Base-by-base conservation (phyloP, 2,888 invertebrate genomes). In the Poecilobothrus nobilitatus region DNA sequence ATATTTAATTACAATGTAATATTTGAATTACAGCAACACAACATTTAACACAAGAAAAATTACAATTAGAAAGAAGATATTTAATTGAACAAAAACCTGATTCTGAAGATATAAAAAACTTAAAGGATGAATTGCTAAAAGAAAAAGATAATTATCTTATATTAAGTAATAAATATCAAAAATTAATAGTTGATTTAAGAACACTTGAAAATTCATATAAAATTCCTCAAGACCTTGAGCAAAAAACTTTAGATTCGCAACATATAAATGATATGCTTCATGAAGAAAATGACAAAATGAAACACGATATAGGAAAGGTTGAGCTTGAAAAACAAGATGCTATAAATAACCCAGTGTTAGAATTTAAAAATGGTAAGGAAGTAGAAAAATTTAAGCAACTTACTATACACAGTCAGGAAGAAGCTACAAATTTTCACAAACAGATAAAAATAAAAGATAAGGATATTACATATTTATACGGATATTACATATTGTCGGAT, bases 391-490 rank as follows among this genome's bases (percentile, higher is more conserved):
- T 79, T 63, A 73, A 75, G 10, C 77, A 77, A 67, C 76, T 78
- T 66, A 73, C 78, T 0, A 74, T 73, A 44, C 76, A 78, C 67
- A 71, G 79, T 66, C 74, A 76, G 63, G 74, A 74, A n/a, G 75
- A 78, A 70, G 79, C 76, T 70, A 76, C 78, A 12, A 71, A 74
- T 8, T 71, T 80, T 33, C 76, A 78, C 71, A 70, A 74, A 7
- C 78, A 80, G 68, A 70, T 80, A 65, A 70, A 79, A 64, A 73
- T 71, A 44, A 80, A 79, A 64, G 78, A 78, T 69, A 77, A 78
- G 61, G 79, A 81, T 53, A n/a, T n/a, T n/a, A n/a, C n/a, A n/a
- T n/a, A n/a, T n/a, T n/a, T n/a, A n/a, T n/a, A n/a, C n/a, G n/a
- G n/a, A n/a, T n/a, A n/a, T n/a, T n/a, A n/a, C n/a, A n/a, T n/a